Percentiles rank a stretch among this genome's conserved stretches.
phyloP scores from a whole-genome alignment of 2,888 invertebrate species.

The Embidobia sp. region DNA sequence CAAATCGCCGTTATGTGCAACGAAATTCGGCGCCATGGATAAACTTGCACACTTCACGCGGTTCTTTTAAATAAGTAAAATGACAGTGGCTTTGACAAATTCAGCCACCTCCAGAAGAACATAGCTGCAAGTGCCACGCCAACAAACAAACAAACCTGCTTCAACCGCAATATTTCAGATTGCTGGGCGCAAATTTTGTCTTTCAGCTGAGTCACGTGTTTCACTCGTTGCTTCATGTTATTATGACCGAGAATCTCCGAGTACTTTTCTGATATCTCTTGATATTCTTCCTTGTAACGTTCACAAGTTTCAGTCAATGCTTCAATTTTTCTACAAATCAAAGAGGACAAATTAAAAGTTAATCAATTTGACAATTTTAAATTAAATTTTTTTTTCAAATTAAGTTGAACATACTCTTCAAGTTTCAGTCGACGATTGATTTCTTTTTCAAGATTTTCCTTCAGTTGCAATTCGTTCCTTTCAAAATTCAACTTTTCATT shows the following conservation, averaged over 20 bases:
- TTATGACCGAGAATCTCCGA: slow-evolving; percentile 85
- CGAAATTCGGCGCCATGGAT: background rate
- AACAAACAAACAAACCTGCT: slow-evolving; percentile 80
- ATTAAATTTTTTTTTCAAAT: background rate
- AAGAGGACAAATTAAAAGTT: too few species aligned
- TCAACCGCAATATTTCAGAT: slow-evolving; percentile 78
- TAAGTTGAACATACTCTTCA: slow-evolving; percentile 68
- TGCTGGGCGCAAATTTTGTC: slow-evolving; percentile 77
- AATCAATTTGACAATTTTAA: background rate
- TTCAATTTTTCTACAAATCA: slow-evolving; percentile 72
- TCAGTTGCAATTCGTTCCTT: slow-evolving; percentile 56
- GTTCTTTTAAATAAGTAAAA: slow-evolving; percentile 51
- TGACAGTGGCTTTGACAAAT: slow-evolving; percentile 59
- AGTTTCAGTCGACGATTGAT: slow-evolving; percentile 63
- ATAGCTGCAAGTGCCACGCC: slow-evolving; percentile 65
- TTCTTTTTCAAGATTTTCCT: slow-evolving; percentile 67
- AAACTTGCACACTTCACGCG: background rate
- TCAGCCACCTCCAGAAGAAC: slow-evolving; percentile 69
- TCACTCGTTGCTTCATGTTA: slow-evolving; percentile 86
- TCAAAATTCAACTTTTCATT: slow-evolving; percentile 62
- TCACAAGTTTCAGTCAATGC: slow-evolving; percentile 76
- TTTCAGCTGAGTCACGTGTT: slow-evolving; percentile 83
- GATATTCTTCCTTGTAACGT: slow-evolving; percentile 81
- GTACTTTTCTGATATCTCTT: slow-evolving; percentile 83
- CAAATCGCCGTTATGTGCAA: slow-evolving; percentile 10